Conservation (phyloP, 2,113 vertebrate genomes). For the Ammodytes dubius region DNA sequence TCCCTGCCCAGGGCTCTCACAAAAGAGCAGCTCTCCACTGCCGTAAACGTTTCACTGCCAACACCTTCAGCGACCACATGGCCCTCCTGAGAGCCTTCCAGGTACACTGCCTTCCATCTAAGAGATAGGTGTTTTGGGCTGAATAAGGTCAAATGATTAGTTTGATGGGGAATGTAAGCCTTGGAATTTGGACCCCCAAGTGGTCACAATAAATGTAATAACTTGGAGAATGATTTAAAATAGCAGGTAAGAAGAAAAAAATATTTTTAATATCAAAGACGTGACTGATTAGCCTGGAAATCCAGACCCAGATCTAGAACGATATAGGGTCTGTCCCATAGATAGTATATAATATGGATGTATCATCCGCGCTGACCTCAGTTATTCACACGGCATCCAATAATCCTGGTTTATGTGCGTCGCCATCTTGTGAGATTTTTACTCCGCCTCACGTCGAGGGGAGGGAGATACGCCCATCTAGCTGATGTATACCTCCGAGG, state of each 20-base stretch:
- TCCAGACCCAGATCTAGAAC: too few species aligned
- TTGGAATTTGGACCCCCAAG: neutral
- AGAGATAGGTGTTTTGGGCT: neutral
- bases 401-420: too few species aligned
- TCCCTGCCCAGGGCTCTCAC: constrained; percentile 90
- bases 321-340: too few species aligned
- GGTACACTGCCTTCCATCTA: constrained; percentile 78
- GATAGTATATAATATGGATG: too few species aligned
- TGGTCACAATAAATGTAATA: neutral
- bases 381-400: too few species aligned
- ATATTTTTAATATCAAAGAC: too few species aligned
- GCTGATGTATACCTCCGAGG: too few species aligned
- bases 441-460: too few species aligned
- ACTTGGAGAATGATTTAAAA: neutral
- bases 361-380: too few species aligned
- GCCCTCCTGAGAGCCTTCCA: constrained; percentile 95
- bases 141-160: neutral
- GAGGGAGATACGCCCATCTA: too few species aligned
- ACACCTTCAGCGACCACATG: constrained; percentile 96
- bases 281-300: too few species aligned
- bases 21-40: constrained; percentile 90
- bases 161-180: neutral
- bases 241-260: neutral
- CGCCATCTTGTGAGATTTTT: too few species aligned
- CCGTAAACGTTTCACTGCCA: constrained; percentile 89